Base-by-base conservation (phyloP, 2,113 vertebrate genomes). In the Motacilla alba region DNA sequence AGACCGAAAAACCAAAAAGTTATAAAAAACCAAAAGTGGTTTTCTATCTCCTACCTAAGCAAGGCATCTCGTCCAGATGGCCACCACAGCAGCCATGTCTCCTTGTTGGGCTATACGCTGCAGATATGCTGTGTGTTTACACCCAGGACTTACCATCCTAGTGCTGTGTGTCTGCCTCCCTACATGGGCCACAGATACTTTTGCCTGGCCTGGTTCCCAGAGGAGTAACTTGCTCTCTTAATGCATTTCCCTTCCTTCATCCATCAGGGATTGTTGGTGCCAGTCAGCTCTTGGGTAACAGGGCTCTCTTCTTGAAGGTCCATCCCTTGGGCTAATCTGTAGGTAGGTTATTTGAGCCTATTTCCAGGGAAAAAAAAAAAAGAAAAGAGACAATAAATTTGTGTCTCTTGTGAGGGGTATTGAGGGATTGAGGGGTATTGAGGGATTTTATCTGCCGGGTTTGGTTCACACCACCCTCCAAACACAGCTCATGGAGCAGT, bases 81-180 rank as follows among this genome's bases (percentile, higher is more conserved):
- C 27, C 58, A 30, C 47, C n/a, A 21, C 13, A 67, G 72, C 37
- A 69, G 33, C 24, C 11, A 1, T 3, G 10, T n/a, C 46, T 79
- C 35, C 43, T 10, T 53, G 8, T 5, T 44, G 55, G 26, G 26
- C 31, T 80, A 0, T 6, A 7, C 2, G 1, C n/a, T 84, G 66
- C 46, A 66, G 33, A 62, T 19, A 2, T 1, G 4, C 28, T 39
- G 8, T 22, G 28, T 72, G 19, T 58, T 90, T 68, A 9, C 46
- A 70, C 6, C 23, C 53, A 18, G 24, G 13, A 22, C 56, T 89
- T 69, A 16, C 28, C 17, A 22, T 5, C 10, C 7, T 1, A 2
- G 6, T 46, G 17, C 33, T 7, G 3, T 2, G 5, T 15, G 16
- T 58, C 15, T 72, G 12, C 1, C 0, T 27, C 49, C 59, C 11